Conservation (phyloP, 2,888 invertebrate species). For the Drosophila yooni region DNA sequence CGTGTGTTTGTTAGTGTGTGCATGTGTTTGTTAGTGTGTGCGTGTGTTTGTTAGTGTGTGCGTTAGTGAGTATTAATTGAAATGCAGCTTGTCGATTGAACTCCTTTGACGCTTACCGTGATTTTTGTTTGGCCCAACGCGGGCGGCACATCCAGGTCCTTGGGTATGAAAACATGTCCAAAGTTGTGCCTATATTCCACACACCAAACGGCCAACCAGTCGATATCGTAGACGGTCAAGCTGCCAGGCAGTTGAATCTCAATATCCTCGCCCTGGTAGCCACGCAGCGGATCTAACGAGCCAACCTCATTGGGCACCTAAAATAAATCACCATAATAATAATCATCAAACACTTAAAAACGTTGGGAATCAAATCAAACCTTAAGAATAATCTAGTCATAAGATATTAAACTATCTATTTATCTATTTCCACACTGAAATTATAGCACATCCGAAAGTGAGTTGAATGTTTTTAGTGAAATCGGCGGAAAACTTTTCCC, state of each 20-base stretch:
- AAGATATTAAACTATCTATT: background rate
- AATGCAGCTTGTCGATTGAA: background rate
- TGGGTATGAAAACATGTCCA: slow-evolving; percentile 94
- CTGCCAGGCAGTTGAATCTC: slow-evolving; percentile 94
- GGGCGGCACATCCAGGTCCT: slow-evolving; percentile 95
- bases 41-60: slow-evolving; percentile 7
- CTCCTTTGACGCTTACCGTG: slow-evolving; percentile 88
- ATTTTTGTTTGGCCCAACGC: slow-evolving; percentile 96
- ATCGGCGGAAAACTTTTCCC: background rate
- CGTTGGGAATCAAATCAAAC: background rate
- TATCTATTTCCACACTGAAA: background rate
- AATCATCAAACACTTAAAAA: background rate
- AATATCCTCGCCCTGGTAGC: slow-evolving; percentile 96
- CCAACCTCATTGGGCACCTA: slow-evolving; percentile 95
- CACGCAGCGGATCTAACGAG: slow-evolving; percentile 91
- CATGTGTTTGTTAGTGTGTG: background rate
- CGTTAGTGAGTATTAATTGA: background rate
- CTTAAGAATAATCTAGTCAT: background rate
- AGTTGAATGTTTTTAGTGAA: background rate
- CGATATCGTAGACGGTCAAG: slow-evolving; percentile 94
- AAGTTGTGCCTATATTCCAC: slow-evolving; percentile 95
- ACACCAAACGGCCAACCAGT: slow-evolving; percentile 97
- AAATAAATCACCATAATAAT: background rate
- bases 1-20: slow-evolving; percentile 8
- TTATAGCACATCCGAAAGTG: too few relatives aligned